Percentiles rank a stretch among this genome's conserved stretches.
Evolutionary conservation across 2,113 vertebrate genomes (phyloP).

Genomic region (Plecotus auritus): DNA sequence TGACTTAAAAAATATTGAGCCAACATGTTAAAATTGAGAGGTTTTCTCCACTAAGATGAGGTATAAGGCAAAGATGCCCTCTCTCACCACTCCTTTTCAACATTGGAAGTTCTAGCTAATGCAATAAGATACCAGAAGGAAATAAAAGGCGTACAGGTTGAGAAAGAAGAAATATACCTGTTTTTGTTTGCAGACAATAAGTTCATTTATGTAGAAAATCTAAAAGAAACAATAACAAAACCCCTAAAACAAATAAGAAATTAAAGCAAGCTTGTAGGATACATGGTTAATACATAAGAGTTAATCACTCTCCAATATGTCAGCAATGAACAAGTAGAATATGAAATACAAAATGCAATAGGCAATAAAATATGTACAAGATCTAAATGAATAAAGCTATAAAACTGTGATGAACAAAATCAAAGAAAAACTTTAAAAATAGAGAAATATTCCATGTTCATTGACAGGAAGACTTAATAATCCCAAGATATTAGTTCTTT

Average conservation of each 20-base stretch:
- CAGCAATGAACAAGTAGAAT: neutral
- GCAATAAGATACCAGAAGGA: neutral
- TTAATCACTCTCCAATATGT: neutral
- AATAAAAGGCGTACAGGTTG: neutral
- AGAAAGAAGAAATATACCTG: neutral
- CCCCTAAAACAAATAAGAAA: neutral
- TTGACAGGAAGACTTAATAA: neutral
- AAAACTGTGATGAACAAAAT: neutral
- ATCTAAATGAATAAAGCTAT: neutral
- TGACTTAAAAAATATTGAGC: neutral
- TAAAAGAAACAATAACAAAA: neutral
- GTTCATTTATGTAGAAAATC: neutral
- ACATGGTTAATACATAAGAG: neutral
- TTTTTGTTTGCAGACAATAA: neutral
- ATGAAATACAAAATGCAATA: neutral
- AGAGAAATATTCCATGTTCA: neutral
- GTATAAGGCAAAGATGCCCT: neutral
- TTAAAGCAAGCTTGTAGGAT: neutral
- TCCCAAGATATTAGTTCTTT: neutral
- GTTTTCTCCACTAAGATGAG: neutral
- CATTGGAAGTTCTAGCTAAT: neutral
- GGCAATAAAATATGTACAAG: neutral
- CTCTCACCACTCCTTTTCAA: neutral
- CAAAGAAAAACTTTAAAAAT: neutral
- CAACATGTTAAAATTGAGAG: neutral